Evolutionary conservation across 2,888 invertebrate genomes (phyloP), one percentile per base, ranked within the genome.

Genomic region (Agrochola lota): DNA sequence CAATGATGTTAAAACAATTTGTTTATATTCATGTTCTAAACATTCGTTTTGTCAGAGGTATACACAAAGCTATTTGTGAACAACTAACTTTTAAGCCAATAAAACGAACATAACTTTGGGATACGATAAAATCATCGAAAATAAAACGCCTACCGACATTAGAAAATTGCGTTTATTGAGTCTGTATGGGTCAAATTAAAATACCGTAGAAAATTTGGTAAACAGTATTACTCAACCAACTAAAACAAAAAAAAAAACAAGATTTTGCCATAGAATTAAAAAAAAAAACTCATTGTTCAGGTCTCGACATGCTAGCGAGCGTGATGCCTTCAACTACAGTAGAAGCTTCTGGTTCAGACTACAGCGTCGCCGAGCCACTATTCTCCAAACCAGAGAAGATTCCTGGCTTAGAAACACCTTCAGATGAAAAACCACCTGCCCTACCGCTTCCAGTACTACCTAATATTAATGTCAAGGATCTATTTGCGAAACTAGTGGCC

Each of bases 401-500:
- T 43, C 96, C 97, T 0, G 97, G 96, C 1, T 85, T 97, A 0
- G 96, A 95, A 59, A 91, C 93, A 0, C 92, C 94, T 0, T 74
- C 89, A 0, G 94, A 94, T 0, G 95, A 95, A 72, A 94, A 94
- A 59, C 94, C 95, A 0, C 81, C 91, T 1, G 57, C 49, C 0
- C 23, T 35, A 5, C 78, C 85, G 88, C 11, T 64, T 49, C 85
- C 85, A 2, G 55, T 79, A 20, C 77, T 94, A 26, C 94, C 94
- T 40, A 94, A 95, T 76, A 93, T 98, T 5, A 98, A 99, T 90
- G 98, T 99, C 43, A 98, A 97, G 81, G 98, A 98, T 86, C 95
- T 99, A 49, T 98, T 99, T 92, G 98, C 98, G 82, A 98, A 98
- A 93, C 95, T 99, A 12, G 98, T 99, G 1, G 98, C 98, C 0